Evolutionary conservation across 2,888 invertebrate species (phyloP), one percentile per base, ranked within the genome.

Genomic region (Ophioninae sp.): DNA sequence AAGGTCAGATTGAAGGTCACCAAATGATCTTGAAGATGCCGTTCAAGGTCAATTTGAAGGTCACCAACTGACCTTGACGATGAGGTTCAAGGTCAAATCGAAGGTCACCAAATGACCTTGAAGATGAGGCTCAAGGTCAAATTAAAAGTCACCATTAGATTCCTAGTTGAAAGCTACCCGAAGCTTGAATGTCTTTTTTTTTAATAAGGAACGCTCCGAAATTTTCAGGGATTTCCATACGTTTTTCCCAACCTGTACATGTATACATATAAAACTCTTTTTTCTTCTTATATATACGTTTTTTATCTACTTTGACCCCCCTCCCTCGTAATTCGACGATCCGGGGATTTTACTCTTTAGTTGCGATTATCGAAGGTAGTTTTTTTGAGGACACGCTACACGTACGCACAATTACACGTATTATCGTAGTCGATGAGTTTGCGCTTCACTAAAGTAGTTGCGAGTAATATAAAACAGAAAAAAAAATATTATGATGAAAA

Each of bases 401-500:
- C 17, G 13, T 44, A 44, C 6, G 17, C 50, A 50, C 50, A 50
- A 13, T 17, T 50, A 50, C 50, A 50, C 50, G 50, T 50, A 50
- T 50, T 50, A 50, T 13, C 17, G 50, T 44, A 8, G 10, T 50
- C 17, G 6, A 50, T 44, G 44, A 68, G 50, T 50, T 68, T 50
- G 50, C 50, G 50, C 50, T 17, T 50, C 50, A 17, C 50, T 5
- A 50, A 50, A 13, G 50, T 50, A 50, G 50, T 59, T 8, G 30
- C 30, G 59, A 59, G 59, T 20, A 59, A 21, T 0, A 20, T 7
- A 21, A 21, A 59, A 59, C n/a, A 7, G 20, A 57, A 57, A 57
- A 57, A 57, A 57, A 30, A 30, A 30, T 2, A 8, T 8, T 8
- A 85, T 68, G 88, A 91, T 90, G 90, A 86, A 77, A 75, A 87